Conservation (phyloP, 2,888 invertebrate species). For the Tenthredo notha region DNA sequence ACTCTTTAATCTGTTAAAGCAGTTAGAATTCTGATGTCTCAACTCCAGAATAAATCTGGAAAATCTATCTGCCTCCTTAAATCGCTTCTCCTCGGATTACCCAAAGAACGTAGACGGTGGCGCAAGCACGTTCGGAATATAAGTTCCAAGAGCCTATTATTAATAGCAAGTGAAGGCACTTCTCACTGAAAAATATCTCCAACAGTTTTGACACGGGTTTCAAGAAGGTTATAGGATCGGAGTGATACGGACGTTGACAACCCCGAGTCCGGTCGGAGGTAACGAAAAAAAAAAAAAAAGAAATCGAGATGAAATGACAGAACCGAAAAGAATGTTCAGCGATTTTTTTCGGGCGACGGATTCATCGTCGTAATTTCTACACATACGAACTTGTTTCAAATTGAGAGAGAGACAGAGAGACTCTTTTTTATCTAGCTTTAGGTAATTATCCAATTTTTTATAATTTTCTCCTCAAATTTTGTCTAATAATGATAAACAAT, state of each 20-base stretch:
- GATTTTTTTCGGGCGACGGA: not conserved
- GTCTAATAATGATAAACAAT: too few relatives aligned
- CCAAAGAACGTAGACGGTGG: constrained; percentile 54
- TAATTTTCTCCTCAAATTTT: not conserved
- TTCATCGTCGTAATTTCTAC: not conserved
- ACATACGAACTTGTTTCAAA: not conserved
- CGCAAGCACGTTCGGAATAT: constrained; percentile 65
- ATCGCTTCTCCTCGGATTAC: constrained; percentile 15
- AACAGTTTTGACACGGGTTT: constrained; percentile 25
- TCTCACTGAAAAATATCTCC: constrained; percentile 61
- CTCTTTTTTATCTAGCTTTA: not conserved
- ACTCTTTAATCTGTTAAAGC: not conserved
- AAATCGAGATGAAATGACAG: not conserved
- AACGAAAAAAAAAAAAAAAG: not conserved
- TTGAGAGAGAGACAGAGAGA: not conserved
- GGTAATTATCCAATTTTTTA: not conserved
- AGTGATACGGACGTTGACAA: constrained; percentile 1
- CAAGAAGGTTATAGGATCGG: not conserved
- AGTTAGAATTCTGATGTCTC: not conserved
- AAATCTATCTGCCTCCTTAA: not conserved
- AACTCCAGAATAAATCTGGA: not conserved
- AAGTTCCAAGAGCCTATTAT: constrained; percentile 67
- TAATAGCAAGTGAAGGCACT: constrained; percentile 65
- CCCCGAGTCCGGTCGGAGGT: not conserved
- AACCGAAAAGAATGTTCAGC: not conserved